phyloP scores from a whole-genome alignment of 1,140 invertebrate genomes.

The Elysia chlorotica region DNA sequence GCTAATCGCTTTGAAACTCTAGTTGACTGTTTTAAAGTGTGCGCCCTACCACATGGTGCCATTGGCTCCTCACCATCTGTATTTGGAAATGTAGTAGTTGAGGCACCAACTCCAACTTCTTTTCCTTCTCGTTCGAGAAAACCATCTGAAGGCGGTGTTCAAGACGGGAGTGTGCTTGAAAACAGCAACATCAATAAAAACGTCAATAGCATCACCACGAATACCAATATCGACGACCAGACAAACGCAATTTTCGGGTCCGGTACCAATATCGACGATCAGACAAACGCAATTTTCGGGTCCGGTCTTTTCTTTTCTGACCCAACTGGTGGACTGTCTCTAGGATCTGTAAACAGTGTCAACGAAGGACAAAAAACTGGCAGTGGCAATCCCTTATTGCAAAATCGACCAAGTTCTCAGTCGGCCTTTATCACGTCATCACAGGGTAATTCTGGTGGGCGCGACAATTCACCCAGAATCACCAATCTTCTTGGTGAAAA shows the following conservation, averaged over 20 bases:
- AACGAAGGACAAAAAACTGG: not conserved
- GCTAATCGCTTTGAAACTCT: conserved; percentile 55
- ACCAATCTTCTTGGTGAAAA: too few relatives aligned
- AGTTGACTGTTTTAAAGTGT: conserved; percentile 29
- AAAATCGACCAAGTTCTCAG: too few relatives aligned
- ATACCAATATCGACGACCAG: not conserved
- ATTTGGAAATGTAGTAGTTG: not conserved
- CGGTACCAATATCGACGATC: not conserved
- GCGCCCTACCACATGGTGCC: conserved; percentile 7
- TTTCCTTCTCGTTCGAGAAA: not conserved
- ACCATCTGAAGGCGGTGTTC: not conserved
- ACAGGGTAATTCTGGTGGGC: too few relatives aligned
- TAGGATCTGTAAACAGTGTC: not conserved
- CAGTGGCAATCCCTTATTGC: too few relatives aligned
- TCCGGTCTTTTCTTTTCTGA: not conserved
- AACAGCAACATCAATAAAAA: not conserved
- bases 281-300: not conserved
- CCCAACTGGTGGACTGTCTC: not conserved
- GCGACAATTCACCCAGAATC: too few relatives aligned
- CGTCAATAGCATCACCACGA: not conserved
- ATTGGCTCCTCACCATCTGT: too few relatives aligned
- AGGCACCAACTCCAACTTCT: not conserved
- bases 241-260: not conserved
- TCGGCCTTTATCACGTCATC: too few relatives aligned
- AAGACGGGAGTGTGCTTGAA: not conserved